Conservation (phyloP, 64 coral and sea anemone genomes). For the Actinia equina region DNA sequence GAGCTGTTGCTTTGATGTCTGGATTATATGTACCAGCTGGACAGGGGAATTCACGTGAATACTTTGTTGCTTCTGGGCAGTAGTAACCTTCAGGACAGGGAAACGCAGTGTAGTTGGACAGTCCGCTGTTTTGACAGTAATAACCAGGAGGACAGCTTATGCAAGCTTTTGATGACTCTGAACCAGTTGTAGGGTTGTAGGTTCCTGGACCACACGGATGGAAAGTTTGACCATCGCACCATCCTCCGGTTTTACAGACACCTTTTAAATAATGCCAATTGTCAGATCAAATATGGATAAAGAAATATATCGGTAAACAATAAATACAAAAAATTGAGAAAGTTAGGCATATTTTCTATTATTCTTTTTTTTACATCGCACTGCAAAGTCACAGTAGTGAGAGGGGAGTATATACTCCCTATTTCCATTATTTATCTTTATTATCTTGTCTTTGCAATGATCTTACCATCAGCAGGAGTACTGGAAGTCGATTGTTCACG, state of each 20-base stretch:
- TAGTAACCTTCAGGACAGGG: slow-evolving; percentile 84
- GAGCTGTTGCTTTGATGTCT: slow-evolving; percentile 48
- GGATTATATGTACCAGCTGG: slow-evolving; percentile 83
- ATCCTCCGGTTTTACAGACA: slow-evolving; percentile 77
- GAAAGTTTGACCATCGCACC: slow-evolving; percentile 86
- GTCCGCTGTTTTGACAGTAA: slow-evolving; percentile 77
- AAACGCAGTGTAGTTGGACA: slow-evolving; percentile 46
- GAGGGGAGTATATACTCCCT: too few relatives aligned
- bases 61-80: slow-evolving; percentile 85
- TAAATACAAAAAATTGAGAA: background rate
- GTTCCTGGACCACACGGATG: slow-evolving; percentile 79
- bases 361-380: too few relatives aligned
- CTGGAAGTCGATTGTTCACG: slow-evolving; percentile 80
- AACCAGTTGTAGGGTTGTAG: slow-evolving; percentile 80
- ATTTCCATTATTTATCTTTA: too few relatives aligned
- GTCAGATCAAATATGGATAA: background rate
- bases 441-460: background rate
- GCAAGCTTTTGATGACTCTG: slow-evolving; percentile 57
- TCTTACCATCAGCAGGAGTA: slow-evolving; percentile 74
- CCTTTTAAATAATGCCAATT: slow-evolving; percentile 34
- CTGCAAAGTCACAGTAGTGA: too few relatives aligned
- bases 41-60: slow-evolving; percentile 79
- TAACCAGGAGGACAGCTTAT: slow-evolving; percentile 77
- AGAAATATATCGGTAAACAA: background rate
- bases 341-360: background rate